Evolutionary conservation across 2,888 invertebrate species (phyloP), one percentile per base, ranked within the genome.

Genomic region (Polydesmus complanatus): DNA sequence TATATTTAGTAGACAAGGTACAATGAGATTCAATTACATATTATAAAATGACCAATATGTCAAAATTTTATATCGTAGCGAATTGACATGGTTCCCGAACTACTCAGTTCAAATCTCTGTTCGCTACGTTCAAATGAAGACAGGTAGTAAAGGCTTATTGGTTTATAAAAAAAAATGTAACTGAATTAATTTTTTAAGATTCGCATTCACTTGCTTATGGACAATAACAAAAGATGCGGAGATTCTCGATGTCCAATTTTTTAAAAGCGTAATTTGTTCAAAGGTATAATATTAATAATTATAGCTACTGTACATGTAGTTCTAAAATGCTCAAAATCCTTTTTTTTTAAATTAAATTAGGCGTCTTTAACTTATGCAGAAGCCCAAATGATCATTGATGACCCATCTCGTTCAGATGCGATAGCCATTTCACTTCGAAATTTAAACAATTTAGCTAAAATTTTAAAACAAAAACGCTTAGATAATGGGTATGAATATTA

Each of bases 141-240:
- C 70, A 79, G 94, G 70, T 71, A 64, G 58, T n/a, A n/a, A n/a
- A n/a, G n/a, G n/a, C n/a, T n/a, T 48, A 48, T 18, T 14, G 18
- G 48, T 48, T 18, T 48, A 48, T 18, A 48, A 48, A 48, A 48
- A 14, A n/a, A n/a, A n/a, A n/a, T n/a, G n/a, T n/a, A n/a, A n/a
- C n/a, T n/a, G n/a, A n/a, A n/a, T n/a, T n/a, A n/a, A n/a, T n/a
- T n/a, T n/a, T 37, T 19, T 25, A 21, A 73, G 78, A 64, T 84
- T 97, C 70, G 95, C 97, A 0, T 98, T 98, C 73, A 94, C 96
- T 0, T 92, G 91, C 65, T 78, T 98, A 55, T 98, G 97, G 97
- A 88, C 91, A 74, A 79, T 98, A 71, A 88, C 88, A 63, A 78
- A 82, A 8, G 79, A 89, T 53, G 89, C 93, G 0, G 86, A 91